Conservation (phyloP, 2,797 vertebrate genomes). For the Liasis olivaceus region DNA sequence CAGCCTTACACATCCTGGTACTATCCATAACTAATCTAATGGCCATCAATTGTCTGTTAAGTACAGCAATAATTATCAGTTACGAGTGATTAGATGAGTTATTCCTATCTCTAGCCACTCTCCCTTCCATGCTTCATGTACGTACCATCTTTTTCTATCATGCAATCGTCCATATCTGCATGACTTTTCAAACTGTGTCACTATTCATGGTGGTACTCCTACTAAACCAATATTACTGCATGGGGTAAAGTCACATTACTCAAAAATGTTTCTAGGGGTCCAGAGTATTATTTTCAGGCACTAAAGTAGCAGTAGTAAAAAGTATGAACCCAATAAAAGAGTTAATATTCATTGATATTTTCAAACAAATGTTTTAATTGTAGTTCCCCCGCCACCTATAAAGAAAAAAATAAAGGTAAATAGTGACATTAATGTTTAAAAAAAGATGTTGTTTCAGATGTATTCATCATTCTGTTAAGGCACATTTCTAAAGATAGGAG, state of each 20-base stretch:
- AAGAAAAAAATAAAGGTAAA: background rate
- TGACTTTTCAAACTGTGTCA: background rate
- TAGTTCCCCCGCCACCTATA: background rate
- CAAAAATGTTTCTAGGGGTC: background rate
- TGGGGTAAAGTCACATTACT: background rate
- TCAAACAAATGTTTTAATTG: slow-evolving; percentile 1
- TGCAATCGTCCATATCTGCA: background rate
- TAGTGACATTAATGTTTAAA: background rate
- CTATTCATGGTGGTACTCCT: background rate
- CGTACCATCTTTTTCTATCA: background rate
- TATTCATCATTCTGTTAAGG: background rate
- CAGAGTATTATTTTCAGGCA: background rate
- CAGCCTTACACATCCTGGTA: background rate
- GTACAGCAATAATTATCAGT: background rate
- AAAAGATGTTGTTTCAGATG: background rate
- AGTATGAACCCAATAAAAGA: background rate
- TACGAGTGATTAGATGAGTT: background rate
- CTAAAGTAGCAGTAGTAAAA: slow-evolving; percentile 41
- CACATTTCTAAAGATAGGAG: background rate
- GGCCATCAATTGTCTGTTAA: background rate
- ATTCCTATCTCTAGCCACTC: background rate
- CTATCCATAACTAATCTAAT: background rate
- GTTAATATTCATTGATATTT: background rate
- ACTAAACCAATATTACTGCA: background rate
- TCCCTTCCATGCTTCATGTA: background rate